A percentile compares a stretch with the other conserved stretches of the same genome.
Conservation (phyloP, 1,140 invertebrate genomes). For the Matsumurasca onukii region DNA sequence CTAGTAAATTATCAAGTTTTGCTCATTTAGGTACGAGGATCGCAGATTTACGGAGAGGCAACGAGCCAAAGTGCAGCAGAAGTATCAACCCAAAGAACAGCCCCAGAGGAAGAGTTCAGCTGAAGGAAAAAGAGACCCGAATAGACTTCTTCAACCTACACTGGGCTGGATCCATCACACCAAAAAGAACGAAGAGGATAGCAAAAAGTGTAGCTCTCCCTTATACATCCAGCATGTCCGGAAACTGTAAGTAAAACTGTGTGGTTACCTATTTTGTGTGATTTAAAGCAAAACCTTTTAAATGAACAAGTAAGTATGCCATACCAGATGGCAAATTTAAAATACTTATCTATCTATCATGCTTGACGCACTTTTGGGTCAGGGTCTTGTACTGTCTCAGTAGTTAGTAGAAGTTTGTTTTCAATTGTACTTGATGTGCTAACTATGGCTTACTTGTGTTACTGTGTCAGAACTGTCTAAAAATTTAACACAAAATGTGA, state of each 20-base stretch:
- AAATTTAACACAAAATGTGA: no score
- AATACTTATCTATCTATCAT: no score
- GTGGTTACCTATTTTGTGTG: no score
- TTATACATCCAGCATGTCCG: background rate
- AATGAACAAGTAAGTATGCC: no score
- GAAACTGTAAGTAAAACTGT: constrained; percentile 4
- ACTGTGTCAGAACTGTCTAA: no score
- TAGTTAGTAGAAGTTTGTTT: no score
- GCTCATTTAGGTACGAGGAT: constrained; percentile 18
- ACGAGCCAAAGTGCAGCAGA: background rate
- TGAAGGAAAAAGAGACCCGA: constrained; percentile 7
- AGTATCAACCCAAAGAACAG: background rate
- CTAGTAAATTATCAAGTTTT: background rate
- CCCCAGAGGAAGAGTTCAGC: background rate
- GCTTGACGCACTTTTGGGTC: no score
- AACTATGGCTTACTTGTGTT: no score
- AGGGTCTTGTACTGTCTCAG: no score
- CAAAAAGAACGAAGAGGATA: background rate
- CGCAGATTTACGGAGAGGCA: constrained; percentile 6
- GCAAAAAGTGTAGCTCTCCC: background rate
- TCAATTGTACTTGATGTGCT: no score
- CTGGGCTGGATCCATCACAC: constrained; percentile 17
- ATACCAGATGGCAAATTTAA: no score
- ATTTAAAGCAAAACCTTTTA: no score
- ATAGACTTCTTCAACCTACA: constrained; percentile 6